Base-by-base conservation (phyloP, 2,797 vertebrate species). In the Anas bahamensis region DNA sequence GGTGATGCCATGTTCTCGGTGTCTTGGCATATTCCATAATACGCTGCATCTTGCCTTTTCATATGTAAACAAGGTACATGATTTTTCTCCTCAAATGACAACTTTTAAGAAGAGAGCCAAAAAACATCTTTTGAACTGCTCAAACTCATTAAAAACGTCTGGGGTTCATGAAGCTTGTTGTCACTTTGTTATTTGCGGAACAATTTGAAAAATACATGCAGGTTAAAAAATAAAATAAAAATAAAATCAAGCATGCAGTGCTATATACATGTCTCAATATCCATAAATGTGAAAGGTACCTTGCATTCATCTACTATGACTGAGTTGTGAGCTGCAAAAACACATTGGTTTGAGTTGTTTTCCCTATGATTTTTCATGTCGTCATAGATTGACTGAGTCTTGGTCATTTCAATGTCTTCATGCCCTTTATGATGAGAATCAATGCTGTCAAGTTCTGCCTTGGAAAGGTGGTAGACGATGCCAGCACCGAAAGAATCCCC, bases 271-370 rank as follows among this genome's bases (percentile, higher is more conserved):
- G 98, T 99, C 97, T 99, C 99, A 96, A 99, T 97, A 98, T 98
- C 98, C 83, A 98, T 97, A 98, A 99, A 99, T 93, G 97, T 98
- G 98, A 99, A 98, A 97, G 98, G 98, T 99, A 99, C 99, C 99
- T 99, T 99, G 99, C 99, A 99, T 97, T 99, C 99, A 98, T 99
- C 99, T 99, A 99, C 98, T 98, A 99, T 97, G 97, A 99, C 98
- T 97, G 99, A 99, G 98, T 99, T 99, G 98, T 99, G 99, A 98
- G 99, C 98, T 71, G 98, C 98, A 98, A 99, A 98, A 98, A 99
- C 99, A 98, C 99, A 99, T 97, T 99, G 99, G 98, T 99, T 99
- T 97, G 99, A 99, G 98, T 99, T 99, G 98, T 99, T 99, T 98
- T 99, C 99, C 90, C 99, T 99, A 90, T 99, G 99, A 97, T 99